Evolutionary conservation across 2,888 invertebrate genomes (phyloP).

Genomic region (Priocnemis perturbator): DNA sequence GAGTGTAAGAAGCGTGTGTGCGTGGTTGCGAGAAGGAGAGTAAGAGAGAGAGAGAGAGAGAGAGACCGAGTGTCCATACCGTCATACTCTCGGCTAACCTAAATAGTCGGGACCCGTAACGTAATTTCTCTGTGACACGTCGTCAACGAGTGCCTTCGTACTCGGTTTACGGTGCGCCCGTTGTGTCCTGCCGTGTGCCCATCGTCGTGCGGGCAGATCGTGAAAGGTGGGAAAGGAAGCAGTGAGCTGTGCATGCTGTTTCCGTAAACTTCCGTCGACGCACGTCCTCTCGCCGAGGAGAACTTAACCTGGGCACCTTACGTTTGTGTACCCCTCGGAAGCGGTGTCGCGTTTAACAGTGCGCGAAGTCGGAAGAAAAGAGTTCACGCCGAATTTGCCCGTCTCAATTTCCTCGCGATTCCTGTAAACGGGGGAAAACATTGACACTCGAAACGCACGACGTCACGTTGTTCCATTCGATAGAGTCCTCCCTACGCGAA

Average conservation of each 20-base stretch:
- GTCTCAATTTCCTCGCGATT: too few species aligned
- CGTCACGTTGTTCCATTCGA: too few species aligned
- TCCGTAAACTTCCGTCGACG: too few species aligned
- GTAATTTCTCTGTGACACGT: constrained; percentile 57
- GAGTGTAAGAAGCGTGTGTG: constrained; percentile 2
- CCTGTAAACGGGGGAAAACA: too few species aligned
- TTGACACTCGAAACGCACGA: too few species aligned
- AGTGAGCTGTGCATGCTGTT: neutral
- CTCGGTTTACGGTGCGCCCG: constrained; percentile 20
- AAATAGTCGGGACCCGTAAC: constrained; percentile 58
- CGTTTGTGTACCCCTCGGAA: too few species aligned
- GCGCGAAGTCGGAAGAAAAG: too few species aligned
- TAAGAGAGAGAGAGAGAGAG: neutral
- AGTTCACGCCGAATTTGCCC: too few species aligned
- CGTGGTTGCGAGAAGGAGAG: constrained; percentile 6
- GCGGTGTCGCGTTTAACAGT: too few species aligned
- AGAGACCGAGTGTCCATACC: constrained; percentile 13
- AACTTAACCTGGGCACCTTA: too few species aligned
- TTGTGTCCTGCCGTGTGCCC: constrained; percentile 5
- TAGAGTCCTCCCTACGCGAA: too few species aligned
- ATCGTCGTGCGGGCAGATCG: neutral
- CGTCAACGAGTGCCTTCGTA: constrained; percentile 47
- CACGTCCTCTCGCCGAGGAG: too few species aligned
- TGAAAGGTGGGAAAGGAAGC: constrained; percentile 2
- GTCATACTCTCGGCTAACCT: constrained; percentile 49